Conservation (phyloP, 2,797 vertebrate genomes). For the Sebastes kiyomatsui region DNA sequence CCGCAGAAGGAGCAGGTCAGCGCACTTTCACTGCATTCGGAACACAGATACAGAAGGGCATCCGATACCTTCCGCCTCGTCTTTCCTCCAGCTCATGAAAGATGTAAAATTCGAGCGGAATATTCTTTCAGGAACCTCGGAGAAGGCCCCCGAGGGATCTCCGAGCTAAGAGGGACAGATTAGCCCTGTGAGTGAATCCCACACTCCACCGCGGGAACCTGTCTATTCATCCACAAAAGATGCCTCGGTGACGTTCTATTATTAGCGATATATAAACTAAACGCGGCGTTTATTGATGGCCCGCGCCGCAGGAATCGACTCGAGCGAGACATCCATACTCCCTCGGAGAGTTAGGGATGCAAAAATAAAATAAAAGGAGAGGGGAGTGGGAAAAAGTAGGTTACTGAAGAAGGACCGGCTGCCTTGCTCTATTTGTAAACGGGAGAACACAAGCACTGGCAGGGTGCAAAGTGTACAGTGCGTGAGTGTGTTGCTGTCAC, state of each 20-base stretch:
- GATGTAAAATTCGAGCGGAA: slow-evolving; percentile 51
- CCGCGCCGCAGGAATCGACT: slow-evolving; percentile 47
- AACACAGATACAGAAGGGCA: slow-evolving; percentile 17
- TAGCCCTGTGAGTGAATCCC: slow-evolving; percentile 65
- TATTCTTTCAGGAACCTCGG: slow-evolving; percentile 65
- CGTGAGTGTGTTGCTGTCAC: slow-evolving; percentile 3
- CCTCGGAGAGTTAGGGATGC: slow-evolving; percentile 33
- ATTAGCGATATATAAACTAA: slow-evolving; percentile 56
- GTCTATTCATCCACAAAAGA: slow-evolving; percentile 44
- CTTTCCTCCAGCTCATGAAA: slow-evolving; percentile 63
- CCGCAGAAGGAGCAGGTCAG: slow-evolving; percentile 38
- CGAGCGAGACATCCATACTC: slow-evolving; percentile 60
- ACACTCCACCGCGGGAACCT: slow-evolving; percentile 35
- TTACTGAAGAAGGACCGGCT: slow-evolving; percentile 64
- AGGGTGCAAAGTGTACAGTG: slow-evolving; percentile 38
- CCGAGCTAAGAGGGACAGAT: slow-evolving; percentile 61
- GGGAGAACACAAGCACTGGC: slow-evolving; percentile 47
- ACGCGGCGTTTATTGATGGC: slow-evolving; percentile 58
- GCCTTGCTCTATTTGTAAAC: slow-evolving; percentile 60
- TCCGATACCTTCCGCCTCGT: slow-evolving; percentile 51
- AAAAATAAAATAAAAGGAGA: slow-evolving; percentile 2
- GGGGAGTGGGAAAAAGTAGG: slow-evolving; percentile 67
- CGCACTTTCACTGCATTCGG: not conserved
- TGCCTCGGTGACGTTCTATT: slow-evolving; percentile 50
- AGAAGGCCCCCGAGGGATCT: slow-evolving; percentile 55